Evolutionary conservation across 2,888 invertebrate species (phyloP).

Genomic region (Cataglyphis rosenhaueri): DNA sequence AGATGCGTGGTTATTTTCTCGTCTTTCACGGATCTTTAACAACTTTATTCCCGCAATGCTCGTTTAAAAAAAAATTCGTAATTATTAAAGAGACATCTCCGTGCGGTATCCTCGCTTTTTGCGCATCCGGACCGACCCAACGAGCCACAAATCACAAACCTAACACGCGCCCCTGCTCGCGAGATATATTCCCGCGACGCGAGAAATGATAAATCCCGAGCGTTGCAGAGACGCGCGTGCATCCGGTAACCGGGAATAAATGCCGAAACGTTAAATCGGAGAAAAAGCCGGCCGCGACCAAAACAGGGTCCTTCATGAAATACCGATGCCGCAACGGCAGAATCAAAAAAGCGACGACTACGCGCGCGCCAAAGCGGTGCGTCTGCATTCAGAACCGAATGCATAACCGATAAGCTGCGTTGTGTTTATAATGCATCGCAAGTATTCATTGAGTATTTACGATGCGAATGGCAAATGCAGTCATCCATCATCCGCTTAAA

Average conservation of each 20-base stretch:
- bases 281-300: conserved; percentile 46
- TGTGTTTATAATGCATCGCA: conserved; percentile 31
- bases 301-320: conserved; percentile 51
- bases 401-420: conserved; percentile 46
- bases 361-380: conserved; percentile 36
- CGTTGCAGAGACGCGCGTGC: conserved; percentile 43
- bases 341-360: conserved; percentile 41
- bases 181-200: conserved; percentile 52
- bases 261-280: conserved; percentile 55
- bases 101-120: conserved; percentile 36
- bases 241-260: conserved; percentile 55
- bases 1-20: background rate
- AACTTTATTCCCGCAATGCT: conserved; percentile 4
- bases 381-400: conserved; percentile 47
- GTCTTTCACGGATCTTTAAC: conserved; percentile 9
- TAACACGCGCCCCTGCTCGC: conserved; percentile 43
- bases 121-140: conserved; percentile 13
- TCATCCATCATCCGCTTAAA: conserved; percentile 7
- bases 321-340: conserved; percentile 52
- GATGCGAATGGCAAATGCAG: conserved; percentile 24
- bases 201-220: conserved; percentile 53
- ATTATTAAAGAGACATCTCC: conserved; percentile 42
- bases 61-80: conserved; percentile 47
- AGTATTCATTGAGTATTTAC: conserved; percentile 9
- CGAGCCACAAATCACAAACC: conserved; percentile 39